Conservation (phyloP, 2,888 invertebrate genomes). For the Andrena praecox region DNA sequence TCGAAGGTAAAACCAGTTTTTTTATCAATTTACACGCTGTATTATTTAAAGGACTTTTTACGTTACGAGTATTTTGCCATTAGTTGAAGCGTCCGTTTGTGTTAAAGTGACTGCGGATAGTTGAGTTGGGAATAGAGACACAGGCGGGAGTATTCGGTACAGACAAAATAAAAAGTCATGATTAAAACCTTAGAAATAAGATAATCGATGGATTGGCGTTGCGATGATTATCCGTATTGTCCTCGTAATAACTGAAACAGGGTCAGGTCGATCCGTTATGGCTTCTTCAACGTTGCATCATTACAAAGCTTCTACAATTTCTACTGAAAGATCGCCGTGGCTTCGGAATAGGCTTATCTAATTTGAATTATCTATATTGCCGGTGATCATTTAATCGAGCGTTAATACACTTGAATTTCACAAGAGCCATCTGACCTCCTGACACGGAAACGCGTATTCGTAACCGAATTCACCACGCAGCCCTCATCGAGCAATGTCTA, state of each 20-base stretch:
- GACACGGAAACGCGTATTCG: background rate
- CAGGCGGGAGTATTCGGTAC: slow-evolving; percentile 6
- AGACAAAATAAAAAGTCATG: slow-evolving; percentile 40
- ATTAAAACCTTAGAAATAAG: slow-evolving; percentile 78
- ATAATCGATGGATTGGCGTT: slow-evolving; percentile 61
- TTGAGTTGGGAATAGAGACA: background rate
- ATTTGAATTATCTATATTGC: background rate
- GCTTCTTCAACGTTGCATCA: slow-evolving; percentile 76
- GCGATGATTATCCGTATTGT: slow-evolving; percentile 75
- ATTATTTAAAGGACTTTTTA: background rate
- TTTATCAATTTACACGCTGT: background rate
- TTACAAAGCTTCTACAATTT: slow-evolving; percentile 45
- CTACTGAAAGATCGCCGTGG: slow-evolving; percentile 14
- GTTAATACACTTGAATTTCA: background rate
- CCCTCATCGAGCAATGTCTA: background rate
- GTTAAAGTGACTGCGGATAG: background rate
- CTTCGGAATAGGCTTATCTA: slow-evolving; percentile 10
- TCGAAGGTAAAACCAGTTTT: slow-evolving; percentile 57
- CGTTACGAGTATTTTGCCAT: background rate
- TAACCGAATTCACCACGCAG: background rate
- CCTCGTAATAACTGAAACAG: slow-evolving; percentile 77
- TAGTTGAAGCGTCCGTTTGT: background rate
- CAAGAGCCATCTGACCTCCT: background rate
- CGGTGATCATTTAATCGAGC: background rate
- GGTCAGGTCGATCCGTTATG: slow-evolving; percentile 75